Evolutionary conservation across 1,140 invertebrate species (phyloP).

Genomic region (Plectrocnemia conspersa): DNA sequence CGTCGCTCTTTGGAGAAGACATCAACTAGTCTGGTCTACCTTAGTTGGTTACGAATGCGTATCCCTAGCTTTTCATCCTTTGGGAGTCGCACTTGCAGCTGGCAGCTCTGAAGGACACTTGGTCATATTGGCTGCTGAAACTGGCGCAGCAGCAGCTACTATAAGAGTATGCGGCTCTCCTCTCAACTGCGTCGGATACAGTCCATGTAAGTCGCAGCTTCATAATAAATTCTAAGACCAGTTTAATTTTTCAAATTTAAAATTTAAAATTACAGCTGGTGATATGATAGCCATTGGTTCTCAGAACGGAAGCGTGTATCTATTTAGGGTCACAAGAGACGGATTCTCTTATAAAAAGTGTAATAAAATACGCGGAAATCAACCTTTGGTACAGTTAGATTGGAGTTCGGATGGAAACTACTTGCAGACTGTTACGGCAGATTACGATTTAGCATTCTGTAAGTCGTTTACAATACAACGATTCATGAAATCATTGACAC

Average conservation of each 20-base stretch:
- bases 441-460: slow-evolving; percentile 89
- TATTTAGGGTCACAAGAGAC: slow-evolving; percentile 77
- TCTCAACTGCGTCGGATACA: slow-evolving; percentile 78
- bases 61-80: slow-evolving; percentile 81
- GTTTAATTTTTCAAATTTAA: slow-evolving; percentile 9
- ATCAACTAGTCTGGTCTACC: slow-evolving; percentile 82
- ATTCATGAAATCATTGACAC: slow-evolving; percentile 1
- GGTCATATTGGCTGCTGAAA: slow-evolving; percentile 76
- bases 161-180: slow-evolving; percentile 80
- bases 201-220: slow-evolving; percentile 64
- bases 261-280: slow-evolving; percentile 61
- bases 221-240: background rate
- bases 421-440: slow-evolving; percentile 84
- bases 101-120: slow-evolving; percentile 86
- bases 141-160: slow-evolving; percentile 75
- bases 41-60: slow-evolving; percentile 79
- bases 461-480: slow-evolving; percentile 44
- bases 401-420: slow-evolving; percentile 87
- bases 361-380: slow-evolving; percentile 78
- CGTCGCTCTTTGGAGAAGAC: slow-evolving; percentile 83
- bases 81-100: slow-evolving; percentile 77
- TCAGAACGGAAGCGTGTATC: slow-evolving; percentile 81
- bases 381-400: slow-evolving; percentile 78
- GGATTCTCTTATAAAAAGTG: slow-evolving; percentile 84
- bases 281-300: slow-evolving; percentile 86